Conservation (phyloP, 2,113 vertebrate species). For the Danio rerio region GRCz12tu NC_133179.1:7584001-7584500, state of each 20-base stretch:
- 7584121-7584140: not conserved
- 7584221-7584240: not conserved
- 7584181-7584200: not conserved
- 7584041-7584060: not conserved
- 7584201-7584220: not conserved
- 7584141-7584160: not conserved
- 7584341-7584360: not conserved
- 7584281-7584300: not conserved
- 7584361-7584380: not conserved
- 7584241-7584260: not conserved
- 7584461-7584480: too few relatives aligned
- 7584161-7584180: conserved; percentile 3
- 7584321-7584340: not conserved
- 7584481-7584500: too few relatives aligned
- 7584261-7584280: not conserved
- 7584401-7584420: not conserved
- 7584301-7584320: not conserved
- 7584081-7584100: conserved; percentile 4
- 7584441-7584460: too few relatives aligned
- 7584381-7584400: not conserved
- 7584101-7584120: conserved; percentile 4
- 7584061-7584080: not conserved
- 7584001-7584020: conserved; percentile 9
- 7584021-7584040: not conserved
- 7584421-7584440: not conserved